Evolutionary conservation across 2,888 invertebrate species (phyloP), one percentile per base, ranked within the genome.

Genomic region (Lasioglossum morio): DNA sequence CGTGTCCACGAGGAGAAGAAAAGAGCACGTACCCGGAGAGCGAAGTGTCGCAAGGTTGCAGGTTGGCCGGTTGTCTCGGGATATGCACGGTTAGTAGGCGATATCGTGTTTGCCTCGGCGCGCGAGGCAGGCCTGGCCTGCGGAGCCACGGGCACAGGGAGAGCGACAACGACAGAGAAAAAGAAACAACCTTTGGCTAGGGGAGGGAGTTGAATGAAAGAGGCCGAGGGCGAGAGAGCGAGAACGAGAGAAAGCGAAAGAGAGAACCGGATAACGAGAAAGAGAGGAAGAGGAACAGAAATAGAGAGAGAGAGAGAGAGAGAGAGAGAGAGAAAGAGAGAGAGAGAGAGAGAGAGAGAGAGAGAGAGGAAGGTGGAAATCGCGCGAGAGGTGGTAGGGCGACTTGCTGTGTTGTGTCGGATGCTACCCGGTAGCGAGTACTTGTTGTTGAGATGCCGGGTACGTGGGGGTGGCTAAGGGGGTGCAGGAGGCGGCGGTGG

Each of bases 361-460:
- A 63, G 75, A 79, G 81, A 73, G 79, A 72, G 69, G 74, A 75
- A 76, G 76, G 37, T 72, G 23, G 69, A 37, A 43, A 43, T 43
- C 37, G 60, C 30, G 76, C 69, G 63, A 79, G 86, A 86, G 92
- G 91, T 91, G 92, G 92, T 88, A 92, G 93, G 93, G 92, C 92
- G 90, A 91, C 92, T 94, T 94, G 94, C 93, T 94, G 94, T 94
- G 94, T 94, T 94, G 93, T 94, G 94, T 94, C 93, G 93, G 93
- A 94, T 94, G 94, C 94, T 93, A 93, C 91, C 93, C 91, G 93
- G 93, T 93, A 93, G 93, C 94, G 91, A 93, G 94, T 94, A 94
- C 93, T 94, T 94, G 94, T 94, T 94, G 94, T 94, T 94, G 92
- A 94, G 94, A 94, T 94, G 93, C 94, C 90, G 88, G 84, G 82